Conservation (phyloP, 2,888 invertebrate genomes). For the Cataglyphis livida region DNA sequence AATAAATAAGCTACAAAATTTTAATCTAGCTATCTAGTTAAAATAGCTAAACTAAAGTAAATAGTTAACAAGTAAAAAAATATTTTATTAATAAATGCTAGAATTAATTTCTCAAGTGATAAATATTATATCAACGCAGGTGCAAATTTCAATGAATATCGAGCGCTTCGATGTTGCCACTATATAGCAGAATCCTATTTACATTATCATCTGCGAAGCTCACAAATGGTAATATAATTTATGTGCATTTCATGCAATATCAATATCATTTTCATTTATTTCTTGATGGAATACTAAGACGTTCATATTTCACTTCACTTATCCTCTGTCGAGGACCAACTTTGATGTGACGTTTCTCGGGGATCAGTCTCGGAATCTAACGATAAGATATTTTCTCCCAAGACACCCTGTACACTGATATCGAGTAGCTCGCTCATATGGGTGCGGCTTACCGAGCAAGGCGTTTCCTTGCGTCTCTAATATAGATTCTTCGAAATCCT, state of each 20-base stretch:
- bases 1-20: neutral
- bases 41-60: neutral
- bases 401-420: neutral
- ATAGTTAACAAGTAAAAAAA: neutral
- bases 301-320: neutral
- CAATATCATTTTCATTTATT: neutral
- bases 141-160: conserved; percentile 6
- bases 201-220: neutral
- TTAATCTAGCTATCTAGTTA: neutral
- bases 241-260: neutral
- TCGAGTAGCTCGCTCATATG: neutral
- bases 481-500: conserved; percentile 32
- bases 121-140: conserved; percentile 6
- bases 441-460: conserved; percentile 22
- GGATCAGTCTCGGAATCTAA: neutral
- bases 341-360: neutral
- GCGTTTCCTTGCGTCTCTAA: conserved; percentile 16
- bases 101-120: neutral
- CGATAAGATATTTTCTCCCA: neutral
- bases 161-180: neutral
- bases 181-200: neutral
- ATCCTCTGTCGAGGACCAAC: neutral
- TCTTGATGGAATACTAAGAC: neutral
- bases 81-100: neutral
- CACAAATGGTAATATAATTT: neutral